Base-by-base conservation (phyloP, 2,888 invertebrate species). In the Chloroclysta siterata region DNA sequence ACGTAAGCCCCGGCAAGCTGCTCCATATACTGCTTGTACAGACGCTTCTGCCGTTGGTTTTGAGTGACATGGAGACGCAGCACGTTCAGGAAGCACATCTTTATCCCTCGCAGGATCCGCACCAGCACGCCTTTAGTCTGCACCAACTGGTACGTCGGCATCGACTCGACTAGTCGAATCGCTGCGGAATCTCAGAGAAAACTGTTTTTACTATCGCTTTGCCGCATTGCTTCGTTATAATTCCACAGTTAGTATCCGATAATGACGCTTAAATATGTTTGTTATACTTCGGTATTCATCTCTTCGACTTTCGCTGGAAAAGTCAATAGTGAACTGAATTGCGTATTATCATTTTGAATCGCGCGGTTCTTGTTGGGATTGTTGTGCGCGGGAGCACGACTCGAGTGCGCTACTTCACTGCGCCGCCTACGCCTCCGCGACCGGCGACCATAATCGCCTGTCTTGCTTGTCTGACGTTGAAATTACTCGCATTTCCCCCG, bases 21-120 rank as follows among this genome's bases (percentile, higher is more conserved):
- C 53, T 93, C 90, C 87, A 91, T 89, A 60, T 93, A 93, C 71
- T 93, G 92, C 77, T 93, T 93, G 76, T 93, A 93, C 22, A 93
- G 75, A 7, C 92, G 83, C 79, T 93, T 93, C 80, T 93, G 93
- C 14, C 90, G 82, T 72, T 93, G 93, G 61, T 83, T 90, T 69
- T 94, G 93, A 14, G 91, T 89, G 44, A 94, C 93, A 69, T 94
- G 94, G 29, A 94, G 79, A 7, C 94, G 89, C 47, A 94, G 73
- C 51, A 94, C 90, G 79, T 94, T 94, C 14, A 94, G 81, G 75
- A 94, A 93, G 79, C 94, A 94, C 94, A 94, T 94, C 75, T 86
- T 90, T 44, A 82, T 66, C 66, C 72, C 67, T 33, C 72, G 71
- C 61, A 87, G 72, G 73, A 84, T 65, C 55, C 81, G 76, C 53